Evolutionary conservation across 2,888 invertebrate species (phyloP).

Genomic region (Drosophila barbarae): DNA sequence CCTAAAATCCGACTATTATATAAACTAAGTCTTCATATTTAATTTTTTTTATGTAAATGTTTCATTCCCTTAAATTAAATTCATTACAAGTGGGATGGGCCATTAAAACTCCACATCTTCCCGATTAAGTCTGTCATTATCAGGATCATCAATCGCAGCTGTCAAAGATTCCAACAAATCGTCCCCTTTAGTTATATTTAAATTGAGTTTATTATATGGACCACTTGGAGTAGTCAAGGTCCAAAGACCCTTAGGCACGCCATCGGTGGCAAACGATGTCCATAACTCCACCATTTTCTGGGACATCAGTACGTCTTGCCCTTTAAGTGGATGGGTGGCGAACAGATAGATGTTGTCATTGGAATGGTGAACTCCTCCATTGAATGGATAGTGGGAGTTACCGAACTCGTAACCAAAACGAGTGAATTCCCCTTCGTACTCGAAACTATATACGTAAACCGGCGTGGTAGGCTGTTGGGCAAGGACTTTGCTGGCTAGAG

Average conservation of each 20-base stretch:
- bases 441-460: conserved; percentile 81
- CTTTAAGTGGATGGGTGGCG: conserved; percentile 75
- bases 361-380: conserved; percentile 82
- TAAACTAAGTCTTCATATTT: neutral
- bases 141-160: conserved; percentile 72
- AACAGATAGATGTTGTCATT: conserved; percentile 84
- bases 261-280: conserved; percentile 79
- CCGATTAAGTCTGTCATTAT: conserved; percentile 63
- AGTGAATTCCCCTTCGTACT: conserved; percentile 79
- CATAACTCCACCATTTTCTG: conserved; percentile 80
- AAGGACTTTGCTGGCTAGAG: conserved; percentile 72
- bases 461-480: conserved; percentile 62
- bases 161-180: conserved; percentile 74
- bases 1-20: neutral
- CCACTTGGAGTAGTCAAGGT: conserved; percentile 69
- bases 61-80: neutral
- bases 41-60: neutral
- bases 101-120: conserved; percentile 58
- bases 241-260: conserved; percentile 61
- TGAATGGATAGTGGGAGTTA: conserved; percentile 79
- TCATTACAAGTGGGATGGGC: too few species aligned
- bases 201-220: conserved; percentile 77
- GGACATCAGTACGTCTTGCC: conserved; percentile 77
- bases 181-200: conserved; percentile 43
- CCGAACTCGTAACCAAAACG: conserved; percentile 80